phyloP scores from a whole-genome alignment of 2,797 vertebrate genomes.

The Manis crassicaudata region DNA sequence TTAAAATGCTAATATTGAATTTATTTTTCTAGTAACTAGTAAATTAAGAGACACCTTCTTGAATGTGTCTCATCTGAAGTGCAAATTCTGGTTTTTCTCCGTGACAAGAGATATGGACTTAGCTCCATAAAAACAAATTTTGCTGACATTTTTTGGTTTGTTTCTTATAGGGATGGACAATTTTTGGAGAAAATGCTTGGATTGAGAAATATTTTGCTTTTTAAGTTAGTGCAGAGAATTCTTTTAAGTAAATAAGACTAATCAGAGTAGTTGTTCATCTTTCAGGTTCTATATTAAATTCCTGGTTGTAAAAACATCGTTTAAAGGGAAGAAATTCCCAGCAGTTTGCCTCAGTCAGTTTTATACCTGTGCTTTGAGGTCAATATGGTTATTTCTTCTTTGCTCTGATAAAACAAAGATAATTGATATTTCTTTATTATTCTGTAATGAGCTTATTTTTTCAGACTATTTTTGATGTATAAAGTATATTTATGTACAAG shows the following conservation, averaged over 20 bases:
- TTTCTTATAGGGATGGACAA: background rate
- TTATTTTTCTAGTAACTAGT: conserved; percentile 25
- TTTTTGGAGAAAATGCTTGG: background rate
- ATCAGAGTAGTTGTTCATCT: background rate
- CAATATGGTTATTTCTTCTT: background rate
- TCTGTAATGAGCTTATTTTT: background rate
- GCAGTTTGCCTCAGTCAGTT: conserved; percentile 16
- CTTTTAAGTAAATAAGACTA: conserved; percentile 31
- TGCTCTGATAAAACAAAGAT: conserved; percentile 17
- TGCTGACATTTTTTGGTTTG: conserved; percentile 39
- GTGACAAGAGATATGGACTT: background rate
- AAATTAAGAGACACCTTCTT: background rate
- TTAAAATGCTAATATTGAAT: conserved; percentile 36
- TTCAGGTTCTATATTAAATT: conserved; percentile 47
- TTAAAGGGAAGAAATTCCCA: conserved; percentile 44
- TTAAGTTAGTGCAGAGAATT: conserved; percentile 50
- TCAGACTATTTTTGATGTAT: background rate
- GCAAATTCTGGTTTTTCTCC: background rate
- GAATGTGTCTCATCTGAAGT: background rate
- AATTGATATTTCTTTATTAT: background rate
- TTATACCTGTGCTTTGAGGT: background rate
- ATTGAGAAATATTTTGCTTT: conserved; percentile 41
- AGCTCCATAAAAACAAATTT: conserved; percentile 22
- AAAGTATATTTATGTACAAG: background rate
- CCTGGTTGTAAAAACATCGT: background rate